A percentile compares a stretch with the other conserved stretches of the same genome.
Conservation (phyloP, 2,113 vertebrate species). For the Gulo gulo region DNA sequence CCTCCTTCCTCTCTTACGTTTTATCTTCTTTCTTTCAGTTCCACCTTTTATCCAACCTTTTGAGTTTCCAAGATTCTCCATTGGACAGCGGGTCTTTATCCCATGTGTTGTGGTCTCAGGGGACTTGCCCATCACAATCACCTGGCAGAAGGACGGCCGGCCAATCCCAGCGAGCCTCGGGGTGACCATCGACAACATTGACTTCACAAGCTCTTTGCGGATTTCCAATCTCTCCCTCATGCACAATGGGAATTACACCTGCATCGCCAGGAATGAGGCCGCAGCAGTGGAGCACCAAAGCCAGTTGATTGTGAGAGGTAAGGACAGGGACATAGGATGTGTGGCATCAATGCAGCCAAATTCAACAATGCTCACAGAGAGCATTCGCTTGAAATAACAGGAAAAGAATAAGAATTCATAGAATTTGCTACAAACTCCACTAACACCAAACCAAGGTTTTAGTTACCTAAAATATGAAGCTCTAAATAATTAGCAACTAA, state of each 20-base stretch:
- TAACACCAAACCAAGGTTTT: background rate
- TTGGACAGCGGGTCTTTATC: slow-evolving; percentile 97
- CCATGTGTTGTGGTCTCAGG: slow-evolving; percentile 98
- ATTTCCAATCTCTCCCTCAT: slow-evolving; percentile 97
- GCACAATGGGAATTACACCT: slow-evolving; percentile 99
- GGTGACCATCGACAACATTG: slow-evolving; percentile 98
- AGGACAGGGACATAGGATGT: slow-evolving; percentile 20
- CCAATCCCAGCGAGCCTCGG: slow-evolving; percentile 95
- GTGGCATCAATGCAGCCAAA: accelerated
- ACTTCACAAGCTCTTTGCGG: slow-evolving; percentile 97
- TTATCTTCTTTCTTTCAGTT: slow-evolving; percentile 83
- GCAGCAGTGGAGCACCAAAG: slow-evolving; percentile 97
- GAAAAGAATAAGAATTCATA: background rate
- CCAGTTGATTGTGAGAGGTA: slow-evolving; percentile 97
- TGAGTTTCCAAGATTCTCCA: slow-evolving; percentile 97
- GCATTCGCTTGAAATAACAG: background rate
- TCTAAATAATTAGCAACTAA: background rate
- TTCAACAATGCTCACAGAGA: background rate
- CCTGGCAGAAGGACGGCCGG: slow-evolving; percentile 98
- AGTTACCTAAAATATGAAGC: background rate
- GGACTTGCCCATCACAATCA: slow-evolving; percentile 96
- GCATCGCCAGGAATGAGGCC: slow-evolving; percentile 97
- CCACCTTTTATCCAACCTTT: slow-evolving; percentile 98
- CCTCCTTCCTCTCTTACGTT: background rate
- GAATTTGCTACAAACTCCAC: background rate